These are phyloP conservation scores for Hydractinia echinata DNA, from an alignment of 30 jellyfish, hydroid and myxozoan genomes.

Conservation along the genomic window DNA sequence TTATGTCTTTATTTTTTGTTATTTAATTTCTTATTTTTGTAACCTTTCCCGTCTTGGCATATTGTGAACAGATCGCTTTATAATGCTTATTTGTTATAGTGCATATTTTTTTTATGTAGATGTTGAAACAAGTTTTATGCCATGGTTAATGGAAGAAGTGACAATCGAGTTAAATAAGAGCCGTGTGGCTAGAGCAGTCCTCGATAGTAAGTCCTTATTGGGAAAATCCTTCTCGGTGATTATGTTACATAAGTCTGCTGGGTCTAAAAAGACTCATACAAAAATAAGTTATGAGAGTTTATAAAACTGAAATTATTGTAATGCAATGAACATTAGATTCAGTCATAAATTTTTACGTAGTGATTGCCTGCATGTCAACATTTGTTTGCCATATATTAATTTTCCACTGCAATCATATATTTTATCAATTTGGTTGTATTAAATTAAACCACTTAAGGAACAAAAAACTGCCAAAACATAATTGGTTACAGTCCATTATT, in stretches of 20 bases:
- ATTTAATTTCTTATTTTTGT: neutral
- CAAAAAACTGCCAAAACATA: no score
- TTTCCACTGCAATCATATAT: no score
- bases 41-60: neutral
- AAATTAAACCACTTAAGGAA: no score
- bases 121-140: constrained; percentile 87
- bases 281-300: no score
- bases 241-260: neutral
- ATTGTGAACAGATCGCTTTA: neutral
- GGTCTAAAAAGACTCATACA: neutral
- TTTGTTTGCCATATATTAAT: no score
- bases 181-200: constrained; percentile 62
- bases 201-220: constrained; percentile 61
- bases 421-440: no score
- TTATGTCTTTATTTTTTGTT: neutral
- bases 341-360: no score
- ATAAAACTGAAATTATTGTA: no score
- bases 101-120: constrained; percentile 32
- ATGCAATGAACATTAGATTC: no score
- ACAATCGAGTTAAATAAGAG: constrained; percentile 46
- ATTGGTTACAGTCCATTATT: no score
- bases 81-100: neutral
- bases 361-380: no score
- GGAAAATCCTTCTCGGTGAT: no score
- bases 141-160: constrained; percentile 86